A percentile compares a stretch with the other conserved stretches of the same genome.
Conservation (phyloP, 2,113 vertebrate genomes). For the Clarias macrocephalus region DNA sequence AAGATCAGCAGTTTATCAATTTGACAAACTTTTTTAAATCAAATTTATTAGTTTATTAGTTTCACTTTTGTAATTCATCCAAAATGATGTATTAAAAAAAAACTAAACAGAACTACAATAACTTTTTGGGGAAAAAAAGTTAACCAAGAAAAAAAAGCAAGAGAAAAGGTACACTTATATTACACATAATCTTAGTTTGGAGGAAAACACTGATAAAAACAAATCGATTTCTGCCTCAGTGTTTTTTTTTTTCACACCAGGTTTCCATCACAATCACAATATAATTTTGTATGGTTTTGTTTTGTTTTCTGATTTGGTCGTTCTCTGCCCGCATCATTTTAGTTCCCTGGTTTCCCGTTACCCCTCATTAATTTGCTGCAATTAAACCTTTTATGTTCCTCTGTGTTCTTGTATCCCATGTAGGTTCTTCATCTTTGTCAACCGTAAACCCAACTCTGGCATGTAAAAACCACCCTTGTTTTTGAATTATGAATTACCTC, state of each 20-base stretch:
- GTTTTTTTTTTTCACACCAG: neutral
- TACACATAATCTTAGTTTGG: too few species aligned
- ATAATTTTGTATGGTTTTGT: neutral
- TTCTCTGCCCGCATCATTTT: neutral
- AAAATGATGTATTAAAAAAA: neutral
- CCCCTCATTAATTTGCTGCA: neutral
- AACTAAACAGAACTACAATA: neutral
- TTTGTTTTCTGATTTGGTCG: neutral
- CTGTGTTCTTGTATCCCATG: neutral
- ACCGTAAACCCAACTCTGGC: neutral
- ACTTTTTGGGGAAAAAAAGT: too few species aligned
- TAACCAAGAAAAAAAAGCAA: too few species aligned
- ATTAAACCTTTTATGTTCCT: neutral
- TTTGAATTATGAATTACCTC: neutral
- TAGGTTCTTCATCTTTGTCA: neutral
- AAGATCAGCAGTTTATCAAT: too few species aligned
- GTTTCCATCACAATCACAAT: neutral
- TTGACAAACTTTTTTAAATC: neutral
- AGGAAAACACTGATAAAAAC: neutral
- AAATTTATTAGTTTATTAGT: neutral
- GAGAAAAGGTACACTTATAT: too few species aligned
- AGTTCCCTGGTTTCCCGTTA: constrained; percentile 3
- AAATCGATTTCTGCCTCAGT: neutral
- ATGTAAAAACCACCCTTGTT: neutral
- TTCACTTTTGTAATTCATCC: neutral